These are phyloP conservation scores for Lordiphosa mommai DNA, from an alignment of 1,140 invertebrate genomes.

Conservation along the genomic window DNA sequence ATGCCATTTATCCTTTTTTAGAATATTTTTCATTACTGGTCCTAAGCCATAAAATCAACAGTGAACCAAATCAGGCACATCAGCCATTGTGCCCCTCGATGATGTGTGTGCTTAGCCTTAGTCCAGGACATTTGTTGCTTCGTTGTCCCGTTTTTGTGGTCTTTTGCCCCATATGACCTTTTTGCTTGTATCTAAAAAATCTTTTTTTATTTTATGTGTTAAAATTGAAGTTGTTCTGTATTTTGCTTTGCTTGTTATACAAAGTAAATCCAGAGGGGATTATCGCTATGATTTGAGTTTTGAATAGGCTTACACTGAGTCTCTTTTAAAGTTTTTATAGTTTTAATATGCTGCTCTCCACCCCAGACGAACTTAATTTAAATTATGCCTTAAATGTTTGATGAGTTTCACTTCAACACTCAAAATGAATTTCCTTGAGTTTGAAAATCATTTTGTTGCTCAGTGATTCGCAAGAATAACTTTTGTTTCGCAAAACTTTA, in stretches of 20 bases:
- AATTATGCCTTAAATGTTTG: conserved; percentile 7
- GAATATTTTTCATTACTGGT: conserved; percentile 33
- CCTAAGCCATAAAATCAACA: conserved; percentile 46
- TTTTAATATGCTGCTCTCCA: neutral
- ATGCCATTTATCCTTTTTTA: conserved; percentile 9
- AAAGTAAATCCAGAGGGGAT: conserved; percentile 30
- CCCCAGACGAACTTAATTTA: neutral
- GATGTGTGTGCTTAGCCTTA: conserved; percentile 30
- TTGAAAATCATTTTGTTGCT: conserved; percentile 12
- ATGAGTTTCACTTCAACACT: conserved; percentile 7
- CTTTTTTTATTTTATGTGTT: conserved; percentile 46
- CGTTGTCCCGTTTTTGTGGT: conserved; percentile 23
- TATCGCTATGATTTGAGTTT: conserved; percentile 52
- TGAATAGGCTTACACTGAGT: conserved; percentile 9
- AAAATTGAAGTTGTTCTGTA: conserved; percentile 37
- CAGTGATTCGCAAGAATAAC: conserved; percentile 20
- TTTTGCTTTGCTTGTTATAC: conserved; percentile 28
- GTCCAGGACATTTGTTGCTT: conserved; percentile 43
- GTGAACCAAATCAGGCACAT: conserved; percentile 20
- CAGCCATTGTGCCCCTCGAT: conserved; percentile 11
- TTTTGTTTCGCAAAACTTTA: conserved; percentile 18
- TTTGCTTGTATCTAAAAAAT: conserved; percentile 43
- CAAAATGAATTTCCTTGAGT: conserved; percentile 15
- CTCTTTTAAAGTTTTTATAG: conserved; percentile 6
- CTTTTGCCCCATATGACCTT: conserved; percentile 40